A percentile compares a stretch with the other conserved stretches of the same genome.
Evolutionary conservation across 2,113 vertebrate species (phyloP).

Genomic region (Chamaetylas fuelleborni): DNA sequence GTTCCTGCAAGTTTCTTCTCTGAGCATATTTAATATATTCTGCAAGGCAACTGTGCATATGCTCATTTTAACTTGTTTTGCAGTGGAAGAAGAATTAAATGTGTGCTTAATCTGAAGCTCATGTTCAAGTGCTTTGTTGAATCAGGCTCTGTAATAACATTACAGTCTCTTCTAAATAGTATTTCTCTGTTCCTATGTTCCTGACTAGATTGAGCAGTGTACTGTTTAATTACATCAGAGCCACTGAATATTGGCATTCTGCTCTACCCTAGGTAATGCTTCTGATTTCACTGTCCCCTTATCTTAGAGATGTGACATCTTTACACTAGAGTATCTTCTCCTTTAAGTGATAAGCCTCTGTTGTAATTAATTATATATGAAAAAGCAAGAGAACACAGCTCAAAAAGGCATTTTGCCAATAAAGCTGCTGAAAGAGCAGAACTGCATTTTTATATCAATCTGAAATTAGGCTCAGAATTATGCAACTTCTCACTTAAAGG

Average conservation of each 20-base stretch:
- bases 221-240: constrained; percentile 19
- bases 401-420: not conserved
- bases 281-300: not conserved
- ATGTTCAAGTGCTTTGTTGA: constrained; percentile 11
- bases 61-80: not conserved
- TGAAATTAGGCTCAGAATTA: not conserved
- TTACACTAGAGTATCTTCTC: not conserved
- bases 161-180: not conserved
- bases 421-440: not conserved
- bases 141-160: constrained; percentile 6
- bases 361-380: not conserved
- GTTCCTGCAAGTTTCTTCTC: not conserved
- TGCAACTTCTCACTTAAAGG: not conserved
- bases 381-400: not conserved
- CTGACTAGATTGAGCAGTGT: not conserved
- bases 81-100: not conserved
- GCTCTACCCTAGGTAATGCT: not conserved
- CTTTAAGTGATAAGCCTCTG: not conserved
- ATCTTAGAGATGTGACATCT: not conserved
- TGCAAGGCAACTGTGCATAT: not conserved
- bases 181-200: not conserved
- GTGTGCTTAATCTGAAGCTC: not conserved
- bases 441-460: not conserved
- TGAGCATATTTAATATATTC: not conserved
- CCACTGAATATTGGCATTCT: constrained; percentile 6